Conservation (phyloP, 2,113 vertebrate species). For the Sphyrna mokarran region DNA sequence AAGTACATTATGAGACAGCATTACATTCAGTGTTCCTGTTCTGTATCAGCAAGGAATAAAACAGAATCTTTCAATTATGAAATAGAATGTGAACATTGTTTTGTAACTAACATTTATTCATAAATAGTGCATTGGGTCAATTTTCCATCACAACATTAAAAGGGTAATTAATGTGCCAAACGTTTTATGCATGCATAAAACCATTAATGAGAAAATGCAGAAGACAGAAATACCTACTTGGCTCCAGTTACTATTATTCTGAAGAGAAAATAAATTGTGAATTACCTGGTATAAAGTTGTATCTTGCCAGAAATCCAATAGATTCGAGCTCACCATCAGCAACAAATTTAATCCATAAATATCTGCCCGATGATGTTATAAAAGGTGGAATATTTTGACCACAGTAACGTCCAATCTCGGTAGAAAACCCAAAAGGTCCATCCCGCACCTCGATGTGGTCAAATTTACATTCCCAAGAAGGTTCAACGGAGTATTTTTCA, state of each 20-base stretch:
- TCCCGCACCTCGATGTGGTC: slow-evolving; percentile 98
- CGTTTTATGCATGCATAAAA: background rate
- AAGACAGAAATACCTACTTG: background rate
- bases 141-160: background rate
- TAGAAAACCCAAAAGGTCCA: slow-evolving; percentile 96
- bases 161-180: background rate
- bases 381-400: slow-evolving; percentile 90
- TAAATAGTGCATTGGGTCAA: background rate
- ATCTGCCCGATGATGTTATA: slow-evolving; percentile 94
- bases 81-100: background rate
- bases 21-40: background rate
- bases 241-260: background rate
- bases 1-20: background rate
- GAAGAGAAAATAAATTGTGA: background rate
- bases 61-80: slow-evolving; percentile 1
- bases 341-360: slow-evolving; percentile 98
- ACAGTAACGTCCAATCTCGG: slow-evolving; percentile 92
- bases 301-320: slow-evolving; percentile 89
- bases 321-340: slow-evolving; percentile 96
- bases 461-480: slow-evolving; percentile 99
- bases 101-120: background rate
- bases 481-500: slow-evolving; percentile 94
- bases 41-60: background rate
- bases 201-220: background rate
- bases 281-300: slow-evolving; percentile 96